Conservation (phyloP, 2,797 vertebrate genomes). For the Neosilurus mollespiculum region DNA sequence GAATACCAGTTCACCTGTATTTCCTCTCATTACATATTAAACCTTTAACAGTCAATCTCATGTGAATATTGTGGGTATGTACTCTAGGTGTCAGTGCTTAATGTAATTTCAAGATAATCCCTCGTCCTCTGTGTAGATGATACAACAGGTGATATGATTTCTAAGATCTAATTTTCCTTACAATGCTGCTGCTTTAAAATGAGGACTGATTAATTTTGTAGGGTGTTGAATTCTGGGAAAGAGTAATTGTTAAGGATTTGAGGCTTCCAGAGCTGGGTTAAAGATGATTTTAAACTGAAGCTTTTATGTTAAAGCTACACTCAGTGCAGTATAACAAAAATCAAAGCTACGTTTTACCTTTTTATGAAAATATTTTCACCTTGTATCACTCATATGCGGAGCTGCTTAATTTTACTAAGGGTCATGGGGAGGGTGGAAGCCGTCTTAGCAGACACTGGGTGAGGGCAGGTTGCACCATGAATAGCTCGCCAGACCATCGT, state of each 20-base stretch:
- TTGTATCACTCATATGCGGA: no score
- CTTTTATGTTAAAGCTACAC: not conserved
- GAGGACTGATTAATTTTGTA: slow-evolving; percentile 7
- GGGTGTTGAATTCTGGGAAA: not conserved
- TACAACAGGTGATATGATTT: slow-evolving; percentile 49
- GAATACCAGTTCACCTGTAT: slow-evolving; percentile 44
- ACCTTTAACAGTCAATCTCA: slow-evolving; percentile 54
- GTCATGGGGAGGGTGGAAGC: no score
- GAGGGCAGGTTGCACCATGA: no score
- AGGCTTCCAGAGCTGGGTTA: not conserved
- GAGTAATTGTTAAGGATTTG: not conserved
- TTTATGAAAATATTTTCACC: no score
- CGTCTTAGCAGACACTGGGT: no score
- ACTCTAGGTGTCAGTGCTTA: slow-evolving; percentile 53
- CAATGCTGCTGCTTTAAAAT: slow-evolving; percentile 25
- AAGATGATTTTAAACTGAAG: not conserved
- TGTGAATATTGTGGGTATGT: slow-evolving; percentile 48
- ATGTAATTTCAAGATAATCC: slow-evolving; percentile 57
- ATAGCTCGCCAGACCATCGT: no score
- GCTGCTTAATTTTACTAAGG: no score
- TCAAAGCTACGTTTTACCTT: not conserved
- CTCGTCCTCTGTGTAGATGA: slow-evolving; percentile 30
- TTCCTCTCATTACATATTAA: slow-evolving; percentile 46
- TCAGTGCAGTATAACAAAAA: not conserved
- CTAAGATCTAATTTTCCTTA: not conserved